Percentiles rank a stretch among this genome's conserved stretches.
These are phyloP conservation scores for Mechanitis messenoides DNA, from an alignment of 2,888 invertebrate genomes.

Conservation along the genomic window DNA sequence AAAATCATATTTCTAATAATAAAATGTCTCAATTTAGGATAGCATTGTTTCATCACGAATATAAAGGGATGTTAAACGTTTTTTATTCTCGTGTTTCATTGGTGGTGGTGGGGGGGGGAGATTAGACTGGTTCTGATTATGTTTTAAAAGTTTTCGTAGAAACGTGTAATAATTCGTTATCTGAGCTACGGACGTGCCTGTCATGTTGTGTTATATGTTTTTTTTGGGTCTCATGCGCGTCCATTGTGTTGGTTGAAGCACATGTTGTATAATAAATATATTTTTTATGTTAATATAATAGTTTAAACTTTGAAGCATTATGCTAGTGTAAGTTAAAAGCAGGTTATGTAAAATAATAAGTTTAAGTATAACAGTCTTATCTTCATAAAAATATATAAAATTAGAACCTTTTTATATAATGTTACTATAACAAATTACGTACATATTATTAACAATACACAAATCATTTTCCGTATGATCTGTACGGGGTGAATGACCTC, in stretches of 20 bases:
- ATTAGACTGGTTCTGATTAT: constrained; percentile 14
- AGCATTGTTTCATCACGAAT: constrained; percentile 59
- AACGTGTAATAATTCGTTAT: constrained; percentile 55
- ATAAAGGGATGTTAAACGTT: constrained; percentile 63
- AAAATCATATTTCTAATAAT: constrained; percentile 74
- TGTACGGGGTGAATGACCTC: constrained; percentile 4
- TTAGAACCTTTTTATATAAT: too few species aligned
- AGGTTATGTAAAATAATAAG: too few species aligned
- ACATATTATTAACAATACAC: neutral
- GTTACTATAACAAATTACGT: neutral
- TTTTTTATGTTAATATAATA: constrained; percentile 19
- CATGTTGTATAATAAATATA: constrained; percentile 18
- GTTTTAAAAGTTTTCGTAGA: constrained; percentile 37
- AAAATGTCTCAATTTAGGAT: constrained; percentile 71
- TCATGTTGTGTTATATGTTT: constrained; percentile 22
- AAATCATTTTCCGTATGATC: constrained; percentile 8
- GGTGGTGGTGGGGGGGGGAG: constrained; percentile 12
- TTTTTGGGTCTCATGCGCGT: constrained; percentile 28
- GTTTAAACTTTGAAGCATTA: neutral
- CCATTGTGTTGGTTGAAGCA: constrained; percentile 19
- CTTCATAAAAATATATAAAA: too few species aligned
- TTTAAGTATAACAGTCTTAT: too few species aligned
- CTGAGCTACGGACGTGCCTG: constrained; percentile 47
- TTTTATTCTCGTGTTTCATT: constrained; percentile 55
- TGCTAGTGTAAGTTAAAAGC: too few species aligned